These are phyloP conservation scores for Amblyraja radiata DNA, from an alignment of 2,797 vertebrate genomes.

Conservation along the genomic window DNA sequence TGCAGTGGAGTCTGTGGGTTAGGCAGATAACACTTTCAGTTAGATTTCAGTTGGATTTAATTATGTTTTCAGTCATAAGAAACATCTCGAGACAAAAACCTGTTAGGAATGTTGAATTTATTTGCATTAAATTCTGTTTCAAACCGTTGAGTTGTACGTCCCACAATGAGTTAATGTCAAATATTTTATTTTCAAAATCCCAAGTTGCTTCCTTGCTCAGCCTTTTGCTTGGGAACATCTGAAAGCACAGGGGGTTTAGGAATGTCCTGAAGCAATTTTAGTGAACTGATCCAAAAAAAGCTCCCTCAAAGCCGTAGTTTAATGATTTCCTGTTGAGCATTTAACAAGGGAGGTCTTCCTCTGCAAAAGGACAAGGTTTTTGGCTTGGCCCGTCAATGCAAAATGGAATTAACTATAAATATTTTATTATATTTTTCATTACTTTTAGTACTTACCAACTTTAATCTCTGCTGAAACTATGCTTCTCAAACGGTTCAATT, in stretches of 20 bases:
- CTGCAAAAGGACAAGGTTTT: background rate
- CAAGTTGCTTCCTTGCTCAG: background rate
- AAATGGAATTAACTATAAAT: background rate
- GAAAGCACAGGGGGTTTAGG: background rate
- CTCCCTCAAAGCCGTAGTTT: background rate
- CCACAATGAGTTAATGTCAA: constrained; percentile 14
- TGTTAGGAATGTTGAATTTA: background rate
- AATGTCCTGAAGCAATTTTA: background rate
- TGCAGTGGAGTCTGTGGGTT: background rate
- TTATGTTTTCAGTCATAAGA: background rate
- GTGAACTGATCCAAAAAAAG: background rate
- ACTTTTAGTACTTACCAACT: background rate
- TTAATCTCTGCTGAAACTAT: background rate
- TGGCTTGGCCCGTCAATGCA: background rate
- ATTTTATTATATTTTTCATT: background rate
- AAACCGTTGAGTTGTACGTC: background rate
- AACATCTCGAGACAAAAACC: background rate
- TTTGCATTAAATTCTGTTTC: constrained; percentile 9
- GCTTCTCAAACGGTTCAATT: background rate
- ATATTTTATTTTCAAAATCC: constrained; percentile 27
- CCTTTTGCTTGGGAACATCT: background rate
- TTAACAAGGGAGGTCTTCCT: background rate
- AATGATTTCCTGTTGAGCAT: background rate
- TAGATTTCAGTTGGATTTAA: background rate
- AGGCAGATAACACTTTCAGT: background rate